Percentiles rank a stretch among this genome's conserved stretches.
Conservation (phyloP, 2,113 vertebrate genomes). For the Centropristis striata region DNA sequence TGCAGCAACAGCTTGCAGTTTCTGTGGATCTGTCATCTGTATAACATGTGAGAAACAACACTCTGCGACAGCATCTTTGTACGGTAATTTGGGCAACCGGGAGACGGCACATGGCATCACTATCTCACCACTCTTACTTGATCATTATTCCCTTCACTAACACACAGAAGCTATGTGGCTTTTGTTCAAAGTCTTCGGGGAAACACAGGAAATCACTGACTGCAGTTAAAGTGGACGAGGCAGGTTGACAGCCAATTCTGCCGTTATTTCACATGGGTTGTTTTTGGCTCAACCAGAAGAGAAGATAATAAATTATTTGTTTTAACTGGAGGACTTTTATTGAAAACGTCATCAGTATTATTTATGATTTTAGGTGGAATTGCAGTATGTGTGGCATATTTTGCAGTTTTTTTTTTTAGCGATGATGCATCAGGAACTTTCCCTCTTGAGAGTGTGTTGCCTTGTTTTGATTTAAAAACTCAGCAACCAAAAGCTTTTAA, state of each 20-base stretch:
- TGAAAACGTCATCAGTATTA: not conserved
- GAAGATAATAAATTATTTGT: not conserved
- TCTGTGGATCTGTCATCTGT: conserved; percentile 39
- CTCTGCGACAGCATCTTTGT: conserved; percentile 28
- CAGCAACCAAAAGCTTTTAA: not conserved
- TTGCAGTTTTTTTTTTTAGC: not conserved
- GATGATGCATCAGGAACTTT: not conserved
- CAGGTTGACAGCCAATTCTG: not conserved
- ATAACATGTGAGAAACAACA: conserved; percentile 28
- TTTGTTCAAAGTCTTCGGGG: conserved; percentile 6
- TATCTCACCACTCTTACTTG: conserved; percentile 18
- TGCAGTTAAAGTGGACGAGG: not conserved
- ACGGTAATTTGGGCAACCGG: conserved; percentile 39
- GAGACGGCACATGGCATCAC: conserved; percentile 8
- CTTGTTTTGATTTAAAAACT: not conserved
- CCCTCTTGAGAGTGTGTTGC: not conserved
- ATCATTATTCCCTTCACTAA: conserved; percentile 29
- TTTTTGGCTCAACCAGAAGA: not conserved
- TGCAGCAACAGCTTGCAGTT: conserved; percentile 17
- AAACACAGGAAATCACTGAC: conserved; percentile 23
- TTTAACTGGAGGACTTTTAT: not conserved
- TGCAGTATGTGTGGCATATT: not conserved
- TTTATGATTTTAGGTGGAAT: not conserved
- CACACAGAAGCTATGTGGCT: not conserved
- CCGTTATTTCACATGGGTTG: not conserved